Percentiles rank a stretch among this genome's conserved stretches.
Conservation (phyloP, 2,113 vertebrate genomes). For the Atractosteus spatula region DNA sequence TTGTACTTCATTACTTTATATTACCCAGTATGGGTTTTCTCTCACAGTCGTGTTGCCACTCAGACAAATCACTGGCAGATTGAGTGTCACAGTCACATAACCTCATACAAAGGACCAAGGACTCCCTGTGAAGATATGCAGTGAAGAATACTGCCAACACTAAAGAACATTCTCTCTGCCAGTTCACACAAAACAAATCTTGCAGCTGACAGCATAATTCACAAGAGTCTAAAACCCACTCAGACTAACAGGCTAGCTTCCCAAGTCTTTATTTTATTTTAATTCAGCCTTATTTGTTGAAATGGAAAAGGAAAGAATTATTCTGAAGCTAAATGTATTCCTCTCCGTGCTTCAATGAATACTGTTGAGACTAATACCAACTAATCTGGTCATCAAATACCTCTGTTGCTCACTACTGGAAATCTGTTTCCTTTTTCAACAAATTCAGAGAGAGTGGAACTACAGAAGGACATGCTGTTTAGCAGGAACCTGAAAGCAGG, state of each 20-base stretch:
- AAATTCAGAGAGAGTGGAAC: constrained; percentile 20
- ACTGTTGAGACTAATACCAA: constrained; percentile 50
- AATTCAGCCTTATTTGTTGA: constrained; percentile 34
- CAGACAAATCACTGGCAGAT: constrained; percentile 54
- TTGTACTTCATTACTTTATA: constrained; percentile 34
- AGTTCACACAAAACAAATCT: constrained; percentile 56
- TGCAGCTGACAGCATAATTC: constrained; percentile 57
- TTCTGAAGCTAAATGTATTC: constrained; percentile 39
- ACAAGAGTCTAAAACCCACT: constrained; percentile 37
- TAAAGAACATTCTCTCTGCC: constrained; percentile 36
- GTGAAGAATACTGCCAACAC: constrained; percentile 22
- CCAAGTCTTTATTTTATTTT: constrained; percentile 37
- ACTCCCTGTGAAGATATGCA: constrained; percentile 15
- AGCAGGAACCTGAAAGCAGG: too few relatives aligned
- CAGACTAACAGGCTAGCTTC: constrained; percentile 31
- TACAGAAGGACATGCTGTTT: too few relatives aligned
- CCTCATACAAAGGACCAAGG: constrained; percentile 40
- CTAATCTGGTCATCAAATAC: constrained; percentile 64
- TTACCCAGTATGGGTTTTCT: constrained; percentile 38
- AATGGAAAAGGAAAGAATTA: constrained; percentile 36
- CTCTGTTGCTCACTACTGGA: constrained; percentile 41
- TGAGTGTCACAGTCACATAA: constrained; percentile 39
- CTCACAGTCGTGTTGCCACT: constrained; percentile 23
- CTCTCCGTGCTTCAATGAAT: constrained; percentile 56
- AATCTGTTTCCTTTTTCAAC: constrained; percentile 34